Evolutionary conservation across 1,140 invertebrate species (phyloP).

Genomic region (Ceratina calcarata): DNA sequence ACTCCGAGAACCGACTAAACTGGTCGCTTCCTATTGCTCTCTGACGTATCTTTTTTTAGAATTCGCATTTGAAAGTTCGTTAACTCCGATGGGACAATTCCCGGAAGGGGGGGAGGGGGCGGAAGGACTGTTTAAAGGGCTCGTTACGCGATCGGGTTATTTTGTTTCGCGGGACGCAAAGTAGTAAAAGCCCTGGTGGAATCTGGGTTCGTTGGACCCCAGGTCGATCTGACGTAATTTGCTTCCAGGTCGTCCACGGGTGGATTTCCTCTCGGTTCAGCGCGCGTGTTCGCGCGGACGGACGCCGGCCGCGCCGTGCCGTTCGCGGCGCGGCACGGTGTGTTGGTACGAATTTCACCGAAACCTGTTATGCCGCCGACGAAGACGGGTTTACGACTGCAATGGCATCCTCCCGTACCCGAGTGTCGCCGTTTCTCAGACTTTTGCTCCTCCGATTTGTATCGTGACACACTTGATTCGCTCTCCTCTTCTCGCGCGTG

Average conservation of each 20-base stretch:
- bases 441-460: slow-evolving; percentile 55
- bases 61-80: not conserved
- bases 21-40: too few species aligned
- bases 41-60: too few species aligned
- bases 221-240: slow-evolving; percentile 66
- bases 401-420: slow-evolving; percentile 46
- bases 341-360: slow-evolving; percentile 64
- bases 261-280: slow-evolving; percentile 62
- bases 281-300: slow-evolving; percentile 30
- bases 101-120: fast-evolving
- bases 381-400: slow-evolving; percentile 65
- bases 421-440: slow-evolving; percentile 47
- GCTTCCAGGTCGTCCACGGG: slow-evolving; percentile 65
- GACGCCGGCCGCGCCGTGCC: slow-evolving; percentile 3
- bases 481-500: slow-evolving; percentile 8
- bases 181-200: slow-evolving; percentile 53
- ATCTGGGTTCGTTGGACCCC: slow-evolving; percentile 65
- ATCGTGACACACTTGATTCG: slow-evolving; percentile 51
- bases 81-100: not conserved
- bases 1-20: too few species aligned
- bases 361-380: slow-evolving; percentile 65
- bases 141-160: not conserved
- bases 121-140: not conserved
- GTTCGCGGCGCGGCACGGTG: too few species aligned
- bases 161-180: slow-evolving; percentile 44